Evolutionary conservation across 1,140 invertebrate species (phyloP).

Genomic region (Ceratosolen fusciceps): DNA sequence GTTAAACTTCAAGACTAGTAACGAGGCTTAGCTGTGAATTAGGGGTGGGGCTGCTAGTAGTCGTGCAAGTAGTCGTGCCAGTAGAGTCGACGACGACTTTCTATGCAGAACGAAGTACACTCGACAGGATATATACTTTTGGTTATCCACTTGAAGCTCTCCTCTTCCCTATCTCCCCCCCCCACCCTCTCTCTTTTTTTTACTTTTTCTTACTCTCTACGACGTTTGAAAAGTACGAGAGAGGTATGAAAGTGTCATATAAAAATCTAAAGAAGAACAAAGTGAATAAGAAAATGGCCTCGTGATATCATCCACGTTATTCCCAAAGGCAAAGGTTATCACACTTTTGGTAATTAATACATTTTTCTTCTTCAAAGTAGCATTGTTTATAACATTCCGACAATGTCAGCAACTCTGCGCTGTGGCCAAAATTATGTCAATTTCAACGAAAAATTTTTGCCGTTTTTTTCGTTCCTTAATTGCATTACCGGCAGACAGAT

Average conservation of each 20-base stretch:
- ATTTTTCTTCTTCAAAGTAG: slow-evolving; percentile 14
- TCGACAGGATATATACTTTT: slow-evolving; percentile 29
- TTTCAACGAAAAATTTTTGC: too few species aligned
- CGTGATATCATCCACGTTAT: neutral
- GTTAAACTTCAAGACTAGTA: slow-evolving; percentile 25
- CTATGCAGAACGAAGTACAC: slow-evolving; percentile 31
- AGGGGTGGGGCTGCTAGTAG: neutral
- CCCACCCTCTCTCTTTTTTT: neutral
- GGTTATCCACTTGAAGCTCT: slow-evolving; percentile 27
- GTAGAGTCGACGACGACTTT: neutral
- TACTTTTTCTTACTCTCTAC: neutral
- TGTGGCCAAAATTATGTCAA: too few species aligned
- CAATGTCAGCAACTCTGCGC: too few species aligned
- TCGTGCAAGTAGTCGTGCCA: neutral
- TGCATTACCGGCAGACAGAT: too few species aligned
- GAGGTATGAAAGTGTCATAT: neutral
- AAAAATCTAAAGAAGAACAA: neutral
- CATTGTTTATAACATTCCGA: too few species aligned
- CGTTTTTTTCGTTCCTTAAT: too few species aligned
- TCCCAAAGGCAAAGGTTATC: neutral
- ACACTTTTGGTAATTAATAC: slow-evolving; percentile 36
- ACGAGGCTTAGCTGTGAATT: slow-evolving; percentile 36
- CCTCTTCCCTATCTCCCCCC: neutral
- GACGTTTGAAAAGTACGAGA: neutral
- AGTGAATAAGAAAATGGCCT: neutral